Percentiles rank a stretch among this genome's conserved stretches.
Conservation (phyloP, 2,888 invertebrate genomes). For the Pachymerium ferrugineum region DNA sequence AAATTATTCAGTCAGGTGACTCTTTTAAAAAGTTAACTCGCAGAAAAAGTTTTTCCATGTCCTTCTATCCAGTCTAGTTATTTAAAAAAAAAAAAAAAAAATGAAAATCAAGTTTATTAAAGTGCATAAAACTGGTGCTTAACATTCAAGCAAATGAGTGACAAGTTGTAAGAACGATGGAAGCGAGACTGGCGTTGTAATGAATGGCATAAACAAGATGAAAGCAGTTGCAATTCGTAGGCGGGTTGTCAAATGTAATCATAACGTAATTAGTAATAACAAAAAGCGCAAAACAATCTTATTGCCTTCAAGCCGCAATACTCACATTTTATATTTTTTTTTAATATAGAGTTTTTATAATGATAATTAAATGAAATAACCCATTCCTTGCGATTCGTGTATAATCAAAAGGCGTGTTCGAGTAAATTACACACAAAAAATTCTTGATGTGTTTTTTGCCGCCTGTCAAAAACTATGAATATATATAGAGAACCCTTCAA, state of each 20-base stretch:
- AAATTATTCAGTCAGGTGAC: neutral
- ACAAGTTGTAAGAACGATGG: neutral
- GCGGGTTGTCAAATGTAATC: neutral
- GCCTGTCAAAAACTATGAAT: neutral
- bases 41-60: neutral
- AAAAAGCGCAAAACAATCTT: no score
- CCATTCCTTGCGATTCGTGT: neutral
- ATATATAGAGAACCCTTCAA: no score
- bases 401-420: neutral
- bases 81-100: neutral
- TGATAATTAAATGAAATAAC: slow-evolving; percentile 3
- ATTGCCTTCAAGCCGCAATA: no score
- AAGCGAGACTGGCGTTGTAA: neutral
- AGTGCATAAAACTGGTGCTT: neutral
- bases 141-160: neutral
- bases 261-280: neutral
- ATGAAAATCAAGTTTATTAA: neutral
- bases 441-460: neutral
- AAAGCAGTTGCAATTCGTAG: no score
- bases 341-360: neutral
- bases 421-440: neutral
- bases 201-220: no score
- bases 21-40: neutral
- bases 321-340: no score
- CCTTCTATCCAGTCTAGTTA: neutral